A percentile compares a stretch with the other conserved stretches of the same genome.
Evolutionary conservation across 2,113 vertebrate species (phyloP).

Genomic region (Ahaetulla prasina): DNA sequence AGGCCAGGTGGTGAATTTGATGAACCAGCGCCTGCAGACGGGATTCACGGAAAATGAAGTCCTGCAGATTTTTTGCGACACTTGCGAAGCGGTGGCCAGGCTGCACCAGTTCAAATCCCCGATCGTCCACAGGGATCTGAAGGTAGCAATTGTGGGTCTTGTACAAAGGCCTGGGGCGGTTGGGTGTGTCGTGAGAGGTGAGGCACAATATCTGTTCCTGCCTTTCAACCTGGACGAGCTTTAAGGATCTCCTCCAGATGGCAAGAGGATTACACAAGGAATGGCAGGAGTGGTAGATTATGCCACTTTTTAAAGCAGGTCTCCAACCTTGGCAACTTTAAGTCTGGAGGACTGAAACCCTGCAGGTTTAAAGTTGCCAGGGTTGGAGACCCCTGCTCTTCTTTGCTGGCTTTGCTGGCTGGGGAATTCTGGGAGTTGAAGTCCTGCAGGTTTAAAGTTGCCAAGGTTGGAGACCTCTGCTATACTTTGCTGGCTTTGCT

Average conservation of each 20-base stretch:
- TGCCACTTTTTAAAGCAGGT: not conserved
- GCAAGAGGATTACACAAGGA: not conserved
- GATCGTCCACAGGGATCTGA: slow-evolving; percentile 92
- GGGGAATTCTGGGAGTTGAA: too few relatives aligned
- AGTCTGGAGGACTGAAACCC: too few relatives aligned
- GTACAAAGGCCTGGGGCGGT: accelerated
- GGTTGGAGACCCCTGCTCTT: too few relatives aligned
- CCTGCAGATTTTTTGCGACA: slow-evolving; percentile 95
- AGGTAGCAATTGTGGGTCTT: slow-evolving; percentile 67
- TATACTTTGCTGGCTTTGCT: too few relatives aligned
- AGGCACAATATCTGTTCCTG: not conserved
- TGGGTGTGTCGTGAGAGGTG: accelerated
- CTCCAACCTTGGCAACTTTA: too few relatives aligned
- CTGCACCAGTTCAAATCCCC: slow-evolving; percentile 93
- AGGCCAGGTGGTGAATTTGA: slow-evolving; percentile 95
- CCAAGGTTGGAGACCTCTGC: too few relatives aligned
- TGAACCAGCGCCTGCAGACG: slow-evolving; percentile 93
- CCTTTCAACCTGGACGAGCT: not conserved
- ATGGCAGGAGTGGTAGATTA: not conserved
- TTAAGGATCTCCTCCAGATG: not conserved
- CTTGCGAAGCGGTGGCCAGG: slow-evolving; percentile 88
- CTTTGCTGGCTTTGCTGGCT: too few relatives aligned
- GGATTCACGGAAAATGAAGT: slow-evolving; percentile 93
- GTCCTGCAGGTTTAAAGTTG: too few relatives aligned
- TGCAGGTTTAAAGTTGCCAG: too few relatives aligned